Conservation (phyloP, 2,797 vertebrate genomes). For the Podarcis siculus region DNA sequence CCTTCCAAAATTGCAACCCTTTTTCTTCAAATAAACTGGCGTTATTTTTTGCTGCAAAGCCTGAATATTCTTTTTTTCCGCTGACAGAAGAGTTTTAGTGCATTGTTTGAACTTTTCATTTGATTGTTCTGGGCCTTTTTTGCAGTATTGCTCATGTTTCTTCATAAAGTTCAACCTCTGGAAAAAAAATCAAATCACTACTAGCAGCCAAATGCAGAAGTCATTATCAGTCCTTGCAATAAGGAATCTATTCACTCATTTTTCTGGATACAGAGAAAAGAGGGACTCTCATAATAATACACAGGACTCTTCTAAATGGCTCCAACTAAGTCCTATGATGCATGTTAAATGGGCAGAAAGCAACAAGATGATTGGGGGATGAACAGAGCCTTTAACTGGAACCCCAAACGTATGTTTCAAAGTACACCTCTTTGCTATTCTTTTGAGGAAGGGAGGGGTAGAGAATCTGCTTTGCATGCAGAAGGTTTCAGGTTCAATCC, state of each 20-base stretch:
- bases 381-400: background rate
- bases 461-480: no score
- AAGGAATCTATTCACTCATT: slow-evolving; percentile 22
- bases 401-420: background rate
- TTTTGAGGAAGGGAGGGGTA: background rate
- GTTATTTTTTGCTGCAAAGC: slow-evolving; percentile 46
- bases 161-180: slow-evolving; percentile 45
- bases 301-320: background rate
- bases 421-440: background rate
- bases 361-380: background rate
- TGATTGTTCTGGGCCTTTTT: slow-evolving; percentile 26
- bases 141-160: slow-evolving; percentile 45
- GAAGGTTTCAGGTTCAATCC: no score
- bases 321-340: background rate
- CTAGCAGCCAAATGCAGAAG: background rate
- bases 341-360: slow-evolving; percentile 17
- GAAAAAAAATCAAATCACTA: background rate
- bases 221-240: background rate
- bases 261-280: background rate
- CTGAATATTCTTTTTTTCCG: slow-evolving; percentile 37
- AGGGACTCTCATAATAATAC: background rate
- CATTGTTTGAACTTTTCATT: slow-evolving; percentile 20
- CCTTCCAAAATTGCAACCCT: slow-evolving; percentile 2
- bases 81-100: slow-evolving; percentile 37
- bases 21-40: slow-evolving; percentile 32